Evolutionary conservation across 2,888 invertebrate genomes (phyloP).

Genomic region (Sarcophaga rosellei): DNA sequence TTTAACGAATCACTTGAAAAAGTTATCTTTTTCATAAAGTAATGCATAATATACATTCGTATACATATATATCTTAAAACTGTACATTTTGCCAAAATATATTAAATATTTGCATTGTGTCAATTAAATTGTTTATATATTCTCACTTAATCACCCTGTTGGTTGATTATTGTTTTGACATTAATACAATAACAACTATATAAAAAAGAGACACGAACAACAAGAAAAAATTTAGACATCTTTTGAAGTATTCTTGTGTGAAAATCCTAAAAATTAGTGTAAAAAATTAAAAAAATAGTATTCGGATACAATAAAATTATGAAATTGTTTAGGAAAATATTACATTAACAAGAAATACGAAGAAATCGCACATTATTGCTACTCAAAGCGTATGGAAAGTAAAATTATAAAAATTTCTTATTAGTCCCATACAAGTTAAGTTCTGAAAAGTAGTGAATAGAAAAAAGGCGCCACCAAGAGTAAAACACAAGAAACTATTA

Average conservation of each 20-base stretch:
- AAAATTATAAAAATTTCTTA: constrained; percentile 36
- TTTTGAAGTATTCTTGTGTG: constrained; percentile 48
- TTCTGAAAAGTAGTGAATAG: constrained; percentile 20
- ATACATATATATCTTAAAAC: too few species aligned
- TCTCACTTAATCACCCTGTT: too few species aligned
- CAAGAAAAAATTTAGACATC: constrained; percentile 56
- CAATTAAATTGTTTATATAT: too few species aligned
- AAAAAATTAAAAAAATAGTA: constrained; percentile 34
- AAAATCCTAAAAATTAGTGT: constrained; percentile 41
- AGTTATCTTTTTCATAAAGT: too few species aligned
- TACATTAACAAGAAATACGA: constrained; percentile 21
- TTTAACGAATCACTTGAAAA: too few species aligned
- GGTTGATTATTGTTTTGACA: too few species aligned
- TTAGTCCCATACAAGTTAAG: constrained; percentile 36
- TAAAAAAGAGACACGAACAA: constrained; percentile 56
- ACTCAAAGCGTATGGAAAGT: constrained; percentile 5
- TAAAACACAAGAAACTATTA: constrained; percentile 14
- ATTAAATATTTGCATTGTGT: too few species aligned
- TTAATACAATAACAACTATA: constrained; percentile 36
- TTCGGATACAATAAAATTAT: constrained; percentile 35
- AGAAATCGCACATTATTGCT: constrained; percentile 12
- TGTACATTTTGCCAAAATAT: too few species aligned
- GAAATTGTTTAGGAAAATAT: constrained; percentile 43
- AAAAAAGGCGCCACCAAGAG: constrained; percentile 64
- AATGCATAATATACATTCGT: too few species aligned